Evolutionary conservation across 2,888 invertebrate genomes (phyloP).

Genomic region (Hirtodrosophila trivittata): DNA sequence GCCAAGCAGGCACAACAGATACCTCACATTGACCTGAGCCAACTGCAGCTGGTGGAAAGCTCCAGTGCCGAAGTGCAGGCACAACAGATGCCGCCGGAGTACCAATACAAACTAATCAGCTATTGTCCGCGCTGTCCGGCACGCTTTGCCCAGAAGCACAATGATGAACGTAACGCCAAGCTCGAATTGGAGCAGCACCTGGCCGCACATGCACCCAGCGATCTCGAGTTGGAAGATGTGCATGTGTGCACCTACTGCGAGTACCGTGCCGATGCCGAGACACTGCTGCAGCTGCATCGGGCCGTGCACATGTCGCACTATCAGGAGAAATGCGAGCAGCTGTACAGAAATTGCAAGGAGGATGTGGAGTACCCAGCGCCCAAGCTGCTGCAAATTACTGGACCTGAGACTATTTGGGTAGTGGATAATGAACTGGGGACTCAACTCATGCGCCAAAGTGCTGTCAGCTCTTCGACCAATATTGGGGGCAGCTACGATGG

Average conservation of each 20-base stretch:
- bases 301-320: constrained; percentile 91
- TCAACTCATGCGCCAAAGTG: constrained; percentile 50
- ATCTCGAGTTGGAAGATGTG: constrained; percentile 42
- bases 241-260: constrained; percentile 91
- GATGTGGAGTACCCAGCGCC: constrained; percentile 88
- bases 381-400: constrained; percentile 84
- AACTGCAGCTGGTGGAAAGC: constrained; percentile 58
- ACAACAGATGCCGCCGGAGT: constrained; percentile 67
- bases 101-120: constrained; percentile 85
- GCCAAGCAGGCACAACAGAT: constrained; percentile 80
- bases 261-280: constrained; percentile 89
- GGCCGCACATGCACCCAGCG: constrained; percentile 80
- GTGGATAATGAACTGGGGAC: constrained; percentile 78
- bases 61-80: constrained; percentile 11
- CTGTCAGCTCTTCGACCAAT: constrained; percentile 43
- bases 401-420: constrained; percentile 82
- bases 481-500: constrained; percentile 60
- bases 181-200: constrained; percentile 90
- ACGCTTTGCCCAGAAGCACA: constrained; percentile 86
- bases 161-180: constrained; percentile 86
- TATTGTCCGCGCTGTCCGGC: constrained; percentile 94
- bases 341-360: constrained; percentile 87
- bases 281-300: constrained; percentile 88
- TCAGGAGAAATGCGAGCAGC: constrained; percentile 89
- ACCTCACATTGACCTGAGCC: constrained; percentile 70